These are phyloP conservation scores for Centropus bengalensis DNA, from an alignment of 2,113 vertebrate genomes.

Conservation along the genomic window DNA sequence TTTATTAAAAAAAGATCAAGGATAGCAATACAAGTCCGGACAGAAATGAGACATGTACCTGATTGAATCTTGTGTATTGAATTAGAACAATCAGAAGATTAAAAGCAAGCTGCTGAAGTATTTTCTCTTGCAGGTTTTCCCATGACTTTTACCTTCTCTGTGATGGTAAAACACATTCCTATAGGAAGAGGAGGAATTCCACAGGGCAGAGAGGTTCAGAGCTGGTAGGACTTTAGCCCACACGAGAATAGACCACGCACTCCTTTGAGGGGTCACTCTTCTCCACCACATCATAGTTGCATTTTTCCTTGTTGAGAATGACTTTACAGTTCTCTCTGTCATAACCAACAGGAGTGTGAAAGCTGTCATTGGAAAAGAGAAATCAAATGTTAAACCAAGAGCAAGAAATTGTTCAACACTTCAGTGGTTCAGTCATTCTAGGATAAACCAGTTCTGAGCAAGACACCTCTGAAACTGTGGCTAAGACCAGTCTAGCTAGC, in stretches of 20 bases:
- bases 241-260: accelerated
- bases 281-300: background rate
- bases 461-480: background rate
- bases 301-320: background rate
- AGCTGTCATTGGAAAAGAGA: background rate
- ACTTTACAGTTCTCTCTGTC: background rate
- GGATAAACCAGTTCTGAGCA: background rate
- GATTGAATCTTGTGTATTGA: background rate
- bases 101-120: background rate
- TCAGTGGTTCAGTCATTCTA: background rate
- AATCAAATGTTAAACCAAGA: background rate
- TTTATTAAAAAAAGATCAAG: background rate
- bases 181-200: background rate
- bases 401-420: background rate
- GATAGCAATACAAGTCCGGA: background rate
- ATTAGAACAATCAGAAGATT: background rate
- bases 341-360: accelerated
- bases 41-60: background rate
- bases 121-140: background rate
- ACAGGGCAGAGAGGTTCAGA: background rate
- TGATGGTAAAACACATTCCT: background rate
- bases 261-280: background rate
- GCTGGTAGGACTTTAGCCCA: background rate
- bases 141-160: background rate
- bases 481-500: background rate